Conservation (phyloP, 2,797 vertebrate species). For the Amazona ochrocephala region DNA sequence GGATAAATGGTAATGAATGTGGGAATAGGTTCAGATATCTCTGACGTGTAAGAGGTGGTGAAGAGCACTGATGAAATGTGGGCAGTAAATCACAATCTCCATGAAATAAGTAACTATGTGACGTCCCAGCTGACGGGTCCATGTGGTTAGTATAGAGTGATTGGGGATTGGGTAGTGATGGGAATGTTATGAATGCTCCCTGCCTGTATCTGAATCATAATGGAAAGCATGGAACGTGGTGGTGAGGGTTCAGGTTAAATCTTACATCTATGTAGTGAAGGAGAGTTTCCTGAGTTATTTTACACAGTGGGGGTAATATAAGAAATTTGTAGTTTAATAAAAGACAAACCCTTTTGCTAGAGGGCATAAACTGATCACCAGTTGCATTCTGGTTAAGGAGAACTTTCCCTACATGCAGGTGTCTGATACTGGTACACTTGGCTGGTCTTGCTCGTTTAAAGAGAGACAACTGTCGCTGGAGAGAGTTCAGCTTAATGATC, state of each 20-base stretch:
- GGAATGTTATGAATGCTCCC: neutral
- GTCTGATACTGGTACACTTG: neutral
- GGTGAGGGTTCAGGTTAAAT: neutral
- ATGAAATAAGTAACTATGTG: neutral
- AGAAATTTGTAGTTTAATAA: neutral
- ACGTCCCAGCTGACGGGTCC: neutral
- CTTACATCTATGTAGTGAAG: neutral
- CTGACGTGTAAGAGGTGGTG: fast-evolving
- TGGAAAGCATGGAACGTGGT: neutral
- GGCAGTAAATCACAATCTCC: fast-evolving
- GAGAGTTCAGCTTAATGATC: neutral
- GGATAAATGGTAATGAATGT: neutral
- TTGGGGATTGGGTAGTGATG: neutral
- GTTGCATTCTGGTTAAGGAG: neutral
- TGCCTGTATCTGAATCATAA: neutral
- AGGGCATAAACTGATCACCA: neutral
- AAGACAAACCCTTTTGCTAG: neutral
- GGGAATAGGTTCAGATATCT: neutral
- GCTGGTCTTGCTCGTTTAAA: neutral
- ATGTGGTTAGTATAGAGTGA: neutral
- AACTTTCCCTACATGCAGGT: neutral
- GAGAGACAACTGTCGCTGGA: neutral
- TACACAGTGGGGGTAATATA: fast-evolving
- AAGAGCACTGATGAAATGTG: neutral
- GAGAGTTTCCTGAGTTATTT: neutral